These are phyloP conservation scores for Apis florea DNA, from an alignment of 1,140 invertebrate species.

Conservation along the genomic window DNA sequence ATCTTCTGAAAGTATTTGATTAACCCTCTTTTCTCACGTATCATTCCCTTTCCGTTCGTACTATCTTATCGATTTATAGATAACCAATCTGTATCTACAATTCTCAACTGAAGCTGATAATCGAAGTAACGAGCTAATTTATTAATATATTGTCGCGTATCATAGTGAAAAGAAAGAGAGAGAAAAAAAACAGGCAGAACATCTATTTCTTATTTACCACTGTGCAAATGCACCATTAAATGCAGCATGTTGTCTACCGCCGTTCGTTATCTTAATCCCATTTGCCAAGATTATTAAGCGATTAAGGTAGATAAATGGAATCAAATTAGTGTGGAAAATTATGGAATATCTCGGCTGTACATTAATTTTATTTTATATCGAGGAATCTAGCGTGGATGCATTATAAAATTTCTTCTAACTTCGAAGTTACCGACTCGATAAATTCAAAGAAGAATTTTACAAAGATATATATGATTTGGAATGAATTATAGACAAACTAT, in stretches of 20 bases:
- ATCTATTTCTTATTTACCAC: not conserved
- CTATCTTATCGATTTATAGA: not conserved
- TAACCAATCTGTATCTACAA: conserved; percentile 2
- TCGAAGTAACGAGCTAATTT: not conserved
- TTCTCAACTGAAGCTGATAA: not conserved
- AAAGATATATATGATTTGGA: too few species aligned
- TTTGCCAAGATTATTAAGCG: not conserved
- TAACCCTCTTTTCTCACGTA: not conserved
- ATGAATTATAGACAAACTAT: too few species aligned
- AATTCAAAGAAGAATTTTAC: too few species aligned
- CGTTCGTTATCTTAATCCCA: not conserved
- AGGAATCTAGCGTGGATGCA: too few species aligned
- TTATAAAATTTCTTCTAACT: too few species aligned
- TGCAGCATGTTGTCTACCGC: not conserved
- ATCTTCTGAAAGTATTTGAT: not conserved
- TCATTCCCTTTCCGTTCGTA: not conserved
- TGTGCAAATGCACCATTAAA: too few species aligned
- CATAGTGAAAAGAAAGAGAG: not conserved
- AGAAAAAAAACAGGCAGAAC: too few species aligned
- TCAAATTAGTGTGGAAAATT: not conserved
- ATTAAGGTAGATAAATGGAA: not conserved
- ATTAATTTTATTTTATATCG: too few species aligned
- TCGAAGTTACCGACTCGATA: too few species aligned
- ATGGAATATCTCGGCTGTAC: too few species aligned
- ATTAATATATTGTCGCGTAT: not conserved